Base-by-base conservation (phyloP, 2,113 vertebrate species). In the Phyllopteryx taeniolatus region DNA sequence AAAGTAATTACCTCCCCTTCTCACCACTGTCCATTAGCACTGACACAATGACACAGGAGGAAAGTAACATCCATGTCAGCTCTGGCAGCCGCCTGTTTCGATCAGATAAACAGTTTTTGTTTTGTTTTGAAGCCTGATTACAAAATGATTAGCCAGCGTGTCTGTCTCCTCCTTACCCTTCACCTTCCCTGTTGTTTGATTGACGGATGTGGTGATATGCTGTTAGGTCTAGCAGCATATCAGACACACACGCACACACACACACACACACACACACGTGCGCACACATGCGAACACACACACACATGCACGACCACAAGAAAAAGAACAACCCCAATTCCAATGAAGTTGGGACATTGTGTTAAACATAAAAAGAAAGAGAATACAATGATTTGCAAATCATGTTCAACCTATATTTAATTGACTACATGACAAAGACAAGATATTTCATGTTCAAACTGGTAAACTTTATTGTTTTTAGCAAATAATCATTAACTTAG, bases 1-100 rank as follows among this genome's bases (percentile, higher is more conserved):
- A 92, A 96, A 95, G 94, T 96, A 97, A 97, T 98, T 96, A 97
- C 94, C 93, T 93, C 92, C 92, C 92, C 89, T 89, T 91, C 93
- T 93, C 90, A 91, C 87, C 81, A 88, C 92, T 89, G 94, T 94
- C 94, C 95, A 95, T 96, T 96, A 95, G 93, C 91, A 90, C 90
- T 96, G 96, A 96, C 94, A 93, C 93, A 90, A 93, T 93, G 94
- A 95, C 96, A 95, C 93, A 91, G 72, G 83, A 78, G 83, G 73
- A 82, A 84, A 95, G 93, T 94, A 93, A 94, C 91, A 91, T 92
- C 92, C 93, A 92, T 94, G 95, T 95, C 95, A 95, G 92, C 87
- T 83, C 89, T 95, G 94, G 95, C 94, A 96, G 95, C 83, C 90
- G 91, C 93, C 93, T 93, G 92, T 91, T 87, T 86, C 93, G 94